Evolutionary conservation across 1,140 invertebrate species (phyloP).

Genomic region (Zaprionus ghesquierei): DNA sequence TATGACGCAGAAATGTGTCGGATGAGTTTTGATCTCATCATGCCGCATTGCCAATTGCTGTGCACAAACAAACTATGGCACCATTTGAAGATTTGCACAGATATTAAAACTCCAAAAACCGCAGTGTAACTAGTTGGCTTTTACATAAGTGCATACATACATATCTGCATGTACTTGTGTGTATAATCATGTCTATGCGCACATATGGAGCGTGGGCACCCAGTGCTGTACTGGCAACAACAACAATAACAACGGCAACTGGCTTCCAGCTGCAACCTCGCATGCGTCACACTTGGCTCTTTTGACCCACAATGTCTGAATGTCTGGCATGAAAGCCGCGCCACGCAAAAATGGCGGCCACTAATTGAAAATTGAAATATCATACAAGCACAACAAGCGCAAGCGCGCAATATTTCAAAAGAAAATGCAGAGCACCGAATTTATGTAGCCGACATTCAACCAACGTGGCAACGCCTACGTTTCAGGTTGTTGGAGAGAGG

Average conservation of each 20-base stretch:
- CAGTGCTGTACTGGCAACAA: conserved; percentile 6
- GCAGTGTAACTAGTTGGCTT: not conserved
- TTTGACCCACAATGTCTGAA: conserved; percentile 67
- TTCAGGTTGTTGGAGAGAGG: conserved; percentile 14
- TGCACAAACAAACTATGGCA: not conserved
- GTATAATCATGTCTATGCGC: not conserved
- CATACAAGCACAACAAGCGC: conserved; percentile 8
- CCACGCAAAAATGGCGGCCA: conserved; percentile 24
- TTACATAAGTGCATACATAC: conserved; percentile 7
- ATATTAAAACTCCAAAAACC: not conserved
- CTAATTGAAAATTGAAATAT: conserved; percentile 78
- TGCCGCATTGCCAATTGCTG: conserved; percentile 10
- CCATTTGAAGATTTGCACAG: not conserved
- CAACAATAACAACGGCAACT: conserved; percentile 11
- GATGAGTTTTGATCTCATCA: conserved; percentile 19
- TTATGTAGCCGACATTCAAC: conserved; percentile 50
- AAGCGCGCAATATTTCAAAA: conserved; percentile 63
- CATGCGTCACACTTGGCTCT: conserved; percentile 66
- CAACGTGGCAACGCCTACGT: conserved; percentile 45
- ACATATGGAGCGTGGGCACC: conserved; percentile 23
- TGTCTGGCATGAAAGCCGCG: conserved; percentile 22
- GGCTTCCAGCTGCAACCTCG: conserved; percentile 39
- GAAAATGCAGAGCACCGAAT: conserved; percentile 53
- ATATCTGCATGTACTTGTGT: not conserved
- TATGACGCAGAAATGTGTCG: not conserved